phyloP scores from a whole-genome alignment of 2,797 vertebrate species.

The Pteropus rufus region DNA sequence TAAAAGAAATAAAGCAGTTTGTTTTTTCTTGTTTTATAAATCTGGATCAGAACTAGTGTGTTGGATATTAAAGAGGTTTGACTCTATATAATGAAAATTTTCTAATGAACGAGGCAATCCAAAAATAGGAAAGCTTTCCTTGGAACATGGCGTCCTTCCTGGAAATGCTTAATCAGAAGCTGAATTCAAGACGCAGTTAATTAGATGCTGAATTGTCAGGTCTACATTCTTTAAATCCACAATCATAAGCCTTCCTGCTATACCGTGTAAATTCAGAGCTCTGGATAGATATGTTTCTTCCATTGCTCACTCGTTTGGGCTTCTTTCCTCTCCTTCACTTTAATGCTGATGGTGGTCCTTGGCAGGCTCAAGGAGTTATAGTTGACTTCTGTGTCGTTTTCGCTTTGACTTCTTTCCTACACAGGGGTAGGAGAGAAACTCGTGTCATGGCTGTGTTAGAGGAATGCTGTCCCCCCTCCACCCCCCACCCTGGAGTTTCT shows the following conservation, averaged over 20 bases:
- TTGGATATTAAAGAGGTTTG: neutral
- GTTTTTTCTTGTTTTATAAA: neutral
- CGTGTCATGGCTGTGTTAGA: neutral
- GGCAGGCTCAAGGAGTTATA: neutral
- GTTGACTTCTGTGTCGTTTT: neutral
- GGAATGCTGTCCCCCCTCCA: accelerated
- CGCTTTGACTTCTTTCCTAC: neutral
- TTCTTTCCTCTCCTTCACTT: neutral
- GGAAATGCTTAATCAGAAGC: neutral
- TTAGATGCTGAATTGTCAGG: neutral
- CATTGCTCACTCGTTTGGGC: neutral
- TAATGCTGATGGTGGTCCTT: neutral
- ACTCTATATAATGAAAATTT: neutral
- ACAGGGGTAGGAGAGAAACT: neutral
- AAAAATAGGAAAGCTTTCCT: neutral
- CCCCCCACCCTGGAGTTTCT: neutral
- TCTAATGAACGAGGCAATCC: neutral
- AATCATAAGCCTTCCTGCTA: neutral
- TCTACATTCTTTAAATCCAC: neutral
- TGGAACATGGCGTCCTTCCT: neutral
- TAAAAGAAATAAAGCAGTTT: neutral
- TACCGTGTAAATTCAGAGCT: accelerated
- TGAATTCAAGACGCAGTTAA: neutral
- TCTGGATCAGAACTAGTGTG: neutral
- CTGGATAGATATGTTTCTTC: neutral